Percentiles rank a stretch among this genome's conserved stretches.
phyloP scores from a whole-genome alignment of 2,797 vertebrate genomes.

The Pagetopsis macropterus region DNA sequence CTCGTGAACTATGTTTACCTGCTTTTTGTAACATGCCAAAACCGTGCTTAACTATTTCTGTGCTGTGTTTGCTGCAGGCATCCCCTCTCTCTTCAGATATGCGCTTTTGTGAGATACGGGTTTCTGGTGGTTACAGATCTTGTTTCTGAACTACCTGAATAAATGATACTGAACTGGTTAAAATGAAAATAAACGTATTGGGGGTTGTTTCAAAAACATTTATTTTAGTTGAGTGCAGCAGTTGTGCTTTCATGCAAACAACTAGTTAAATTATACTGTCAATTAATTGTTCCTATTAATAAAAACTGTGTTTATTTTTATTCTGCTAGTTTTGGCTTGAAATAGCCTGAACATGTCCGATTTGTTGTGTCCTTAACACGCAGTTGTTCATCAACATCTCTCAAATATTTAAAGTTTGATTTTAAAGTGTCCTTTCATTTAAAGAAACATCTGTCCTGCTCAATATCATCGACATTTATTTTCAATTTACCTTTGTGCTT shows the following conservation, averaged over 20 bases:
- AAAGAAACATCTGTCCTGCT: too few relatives aligned
- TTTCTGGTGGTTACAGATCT: neutral
- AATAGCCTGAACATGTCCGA: too few relatives aligned
- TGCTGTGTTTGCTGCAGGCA: neutral
- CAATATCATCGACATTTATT: neutral
- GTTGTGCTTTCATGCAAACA: neutral
- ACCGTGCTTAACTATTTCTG: neutral
- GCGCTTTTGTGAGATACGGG: neutral
- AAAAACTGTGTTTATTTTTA: neutral
- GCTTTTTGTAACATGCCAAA: neutral
- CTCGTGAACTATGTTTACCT: neutral
- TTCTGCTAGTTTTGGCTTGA: too few relatives aligned
- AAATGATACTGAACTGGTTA: neutral
- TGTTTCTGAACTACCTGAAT: neutral
- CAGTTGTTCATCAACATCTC: too few relatives aligned
- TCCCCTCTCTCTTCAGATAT: neutral
- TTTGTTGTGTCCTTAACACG: too few relatives aligned
- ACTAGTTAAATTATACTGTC: neutral
- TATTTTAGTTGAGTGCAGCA: neutral
- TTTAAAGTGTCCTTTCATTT: too few relatives aligned
- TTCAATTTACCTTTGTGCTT: neutral
- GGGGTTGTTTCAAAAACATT: neutral
- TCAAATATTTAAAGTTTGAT: too few relatives aligned
- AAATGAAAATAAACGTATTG: too few relatives aligned
- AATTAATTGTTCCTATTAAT: neutral